Percentiles rank a stretch among this genome's conserved stretches.
Conservation (phyloP, 2,797 vertebrate genomes). For the Cynodonichthys magdalenae region DNA sequence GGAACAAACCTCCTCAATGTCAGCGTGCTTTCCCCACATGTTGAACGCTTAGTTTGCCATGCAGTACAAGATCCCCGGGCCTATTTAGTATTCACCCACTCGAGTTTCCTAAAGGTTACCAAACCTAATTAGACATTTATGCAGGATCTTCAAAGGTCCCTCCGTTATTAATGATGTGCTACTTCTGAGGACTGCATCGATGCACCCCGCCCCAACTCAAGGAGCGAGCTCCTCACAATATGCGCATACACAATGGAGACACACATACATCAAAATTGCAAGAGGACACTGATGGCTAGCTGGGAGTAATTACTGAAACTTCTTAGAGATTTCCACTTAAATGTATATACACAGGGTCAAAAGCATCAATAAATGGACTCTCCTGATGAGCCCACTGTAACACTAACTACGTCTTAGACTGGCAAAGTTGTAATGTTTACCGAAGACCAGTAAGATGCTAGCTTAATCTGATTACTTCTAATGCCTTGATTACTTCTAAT, state of each 20-base stretch:
- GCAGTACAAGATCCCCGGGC: slow-evolving; percentile 73
- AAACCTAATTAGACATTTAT: slow-evolving; percentile 86
- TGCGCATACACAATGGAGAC: slow-evolving; percentile 71
- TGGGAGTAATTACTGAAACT: slow-evolving; percentile 35
- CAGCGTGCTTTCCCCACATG: slow-evolving; percentile 71
- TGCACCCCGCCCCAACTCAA: slow-evolving; percentile 67
- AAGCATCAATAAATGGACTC: neutral
- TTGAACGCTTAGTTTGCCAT: slow-evolving; percentile 79
- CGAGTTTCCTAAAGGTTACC: slow-evolving; percentile 84
- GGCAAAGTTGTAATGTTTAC: neutral
- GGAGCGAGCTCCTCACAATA: slow-evolving; percentile 71
- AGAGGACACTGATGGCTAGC: slow-evolving; percentile 28
- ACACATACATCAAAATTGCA: slow-evolving; percentile 39
- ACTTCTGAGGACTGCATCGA: slow-evolving; percentile 78
- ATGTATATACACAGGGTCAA: slow-evolving; percentile 13
- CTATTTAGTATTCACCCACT: slow-evolving; percentile 82
- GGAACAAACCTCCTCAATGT: slow-evolving; percentile 75
- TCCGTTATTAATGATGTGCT: slow-evolving; percentile 84
- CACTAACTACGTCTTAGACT: neutral
- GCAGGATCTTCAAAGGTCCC: slow-evolving; percentile 84
- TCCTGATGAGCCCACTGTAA: slow-evolving; percentile 1
- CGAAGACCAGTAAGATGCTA: too few species aligned
- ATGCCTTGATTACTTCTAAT: too few species aligned
- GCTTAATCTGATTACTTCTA: too few species aligned
- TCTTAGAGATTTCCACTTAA: slow-evolving; percentile 6